Base-by-base conservation (phyloP, 2,113 vertebrate genomes). In the Psephotus haematonotus region DNA sequence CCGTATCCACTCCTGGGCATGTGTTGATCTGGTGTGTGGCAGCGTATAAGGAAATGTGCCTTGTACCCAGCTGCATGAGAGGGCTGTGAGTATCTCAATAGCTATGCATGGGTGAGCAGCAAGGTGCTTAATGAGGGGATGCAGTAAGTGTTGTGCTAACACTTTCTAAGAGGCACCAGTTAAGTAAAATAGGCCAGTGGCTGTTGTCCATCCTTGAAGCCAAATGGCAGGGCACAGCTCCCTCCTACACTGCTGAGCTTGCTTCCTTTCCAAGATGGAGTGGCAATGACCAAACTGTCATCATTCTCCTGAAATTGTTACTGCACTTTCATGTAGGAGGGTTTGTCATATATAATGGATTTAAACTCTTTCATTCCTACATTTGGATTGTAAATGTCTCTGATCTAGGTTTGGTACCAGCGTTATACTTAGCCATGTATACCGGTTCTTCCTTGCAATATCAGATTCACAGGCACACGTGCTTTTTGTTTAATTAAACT, bases 401-500 rank as follows among this genome's bases (percentile, higher is more conserved):
- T 18, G n/a, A 4, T 74, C 39, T 41, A 28, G 64, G 60, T 71
- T 80, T 80, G 53, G 64, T 71, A 23, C 27, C 67, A 44, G 18
- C 1, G 0, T 62, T 28, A 0, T 13, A 5, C 62, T 39, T 63
- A 63, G 28, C 41, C 15, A 8, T 2, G 16, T 29, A 13, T 33
- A 13, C 35, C 12, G 2, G 43, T 49, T 93, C 50, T 5, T 86
- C 24, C 0, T 11, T 81, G 71, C 77, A 55, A 22, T 88, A 94
- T 72, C 52, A 67, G 33, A 60, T 53, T 75, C 49, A 33, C 4
- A 44, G 62, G 60, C 71, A 47, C 0, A 3, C 3, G 1, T 68
- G 49, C 37, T 87, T 79, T 86, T 79, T 93, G 72, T 93, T 92
- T 94, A 90, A 94, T 95, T 93, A 95, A 90, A 75, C 52, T 92